A percentile compares a stretch with the other conserved stretches of the same genome.
These are phyloP conservation scores for Camponotus pennsylvanicus DNA, from an alignment of 1,140 invertebrate genomes.

Conservation along the genomic window DNA sequence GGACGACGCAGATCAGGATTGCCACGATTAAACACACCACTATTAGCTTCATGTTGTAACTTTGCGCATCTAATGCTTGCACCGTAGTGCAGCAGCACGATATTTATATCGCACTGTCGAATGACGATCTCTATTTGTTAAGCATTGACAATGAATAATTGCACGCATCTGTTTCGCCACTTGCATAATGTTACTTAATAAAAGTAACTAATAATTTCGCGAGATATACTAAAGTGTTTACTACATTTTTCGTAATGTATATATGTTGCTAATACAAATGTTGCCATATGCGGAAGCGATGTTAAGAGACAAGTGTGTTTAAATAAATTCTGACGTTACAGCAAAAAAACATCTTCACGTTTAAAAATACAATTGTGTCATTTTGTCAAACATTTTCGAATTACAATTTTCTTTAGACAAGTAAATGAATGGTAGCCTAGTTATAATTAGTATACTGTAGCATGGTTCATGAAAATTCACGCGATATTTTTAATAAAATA, in stretches of 20 bases:
- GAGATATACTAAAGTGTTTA: not conserved
- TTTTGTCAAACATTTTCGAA: not conserved
- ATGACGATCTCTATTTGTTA: slow-evolving; percentile 23
- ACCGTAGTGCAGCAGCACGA: not conserved
- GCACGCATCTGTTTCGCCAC: slow-evolving; percentile 35
- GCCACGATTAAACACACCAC: slow-evolving; percentile 65
- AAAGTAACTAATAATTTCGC: slow-evolving; percentile 30
- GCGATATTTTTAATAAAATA: too few species aligned
- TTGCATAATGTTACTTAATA: not conserved
- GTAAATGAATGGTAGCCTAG: too few species aligned
- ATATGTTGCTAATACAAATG: not conserved
- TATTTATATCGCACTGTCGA: slow-evolving; percentile 59
- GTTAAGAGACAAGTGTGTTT: not conserved
- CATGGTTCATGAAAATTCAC: too few species aligned
- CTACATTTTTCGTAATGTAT: not conserved
- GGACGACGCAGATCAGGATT: slow-evolving; percentile 57
- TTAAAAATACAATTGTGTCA: not conserved
- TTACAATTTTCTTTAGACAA: too few species aligned
- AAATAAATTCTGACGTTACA: not conserved
- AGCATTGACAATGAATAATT: slow-evolving; percentile 56
- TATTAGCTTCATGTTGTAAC: slow-evolving; percentile 46
- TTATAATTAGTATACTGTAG: too few species aligned
- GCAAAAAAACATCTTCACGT: not conserved
- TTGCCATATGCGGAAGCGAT: not conserved
- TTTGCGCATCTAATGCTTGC: not conserved